Percentiles rank a stretch among this genome's conserved stretches.
phyloP scores from a whole-genome alignment of 2,888 invertebrate genomes.

The Timema cristinae region DNA sequence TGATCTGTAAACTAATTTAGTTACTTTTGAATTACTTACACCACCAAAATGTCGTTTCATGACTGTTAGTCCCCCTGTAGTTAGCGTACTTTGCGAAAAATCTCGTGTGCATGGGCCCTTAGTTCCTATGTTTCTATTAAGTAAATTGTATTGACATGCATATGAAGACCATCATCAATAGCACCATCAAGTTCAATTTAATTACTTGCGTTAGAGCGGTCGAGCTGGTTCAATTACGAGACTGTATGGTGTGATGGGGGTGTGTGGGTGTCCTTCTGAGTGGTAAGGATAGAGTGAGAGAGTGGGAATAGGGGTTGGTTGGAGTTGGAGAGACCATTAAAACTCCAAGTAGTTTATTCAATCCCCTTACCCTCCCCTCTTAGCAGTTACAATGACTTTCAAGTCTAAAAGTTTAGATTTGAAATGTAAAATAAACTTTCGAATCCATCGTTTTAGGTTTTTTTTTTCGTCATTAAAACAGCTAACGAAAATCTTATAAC shows the following conservation, averaged over 20 bases:
- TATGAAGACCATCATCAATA: too few relatives aligned
- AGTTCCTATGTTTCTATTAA: too few relatives aligned
- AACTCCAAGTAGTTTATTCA: constrained; percentile 13
- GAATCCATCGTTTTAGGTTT: too few relatives aligned
- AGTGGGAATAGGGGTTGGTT: background rate
- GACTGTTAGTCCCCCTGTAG: too few relatives aligned
- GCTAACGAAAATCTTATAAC: too few relatives aligned
- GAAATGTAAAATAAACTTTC: background rate
- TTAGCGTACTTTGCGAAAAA: too few relatives aligned
- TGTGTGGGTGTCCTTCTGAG: background rate
- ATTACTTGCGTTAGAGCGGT: background rate
- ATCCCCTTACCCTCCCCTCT: background rate
- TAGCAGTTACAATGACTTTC: constrained; percentile 7
- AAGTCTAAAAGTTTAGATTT: constrained; percentile 14
- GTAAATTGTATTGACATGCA: too few relatives aligned
- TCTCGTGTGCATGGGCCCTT: too few relatives aligned
- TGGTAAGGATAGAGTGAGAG: background rate
- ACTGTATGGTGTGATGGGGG: background rate
- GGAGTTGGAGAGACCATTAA: constrained; percentile 11
- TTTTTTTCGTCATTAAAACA: too few relatives aligned
- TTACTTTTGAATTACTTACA: too few relatives aligned
- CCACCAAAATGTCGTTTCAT: too few relatives aligned
- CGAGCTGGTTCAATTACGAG: constrained; percentile 6
- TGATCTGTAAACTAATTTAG: too few relatives aligned
- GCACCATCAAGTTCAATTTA: background rate